Evolutionary conservation across 2,797 vertebrate species (phyloP), one percentile per base, ranked within the genome.

Genomic region (Hippopotamyrus pictus): DNA sequence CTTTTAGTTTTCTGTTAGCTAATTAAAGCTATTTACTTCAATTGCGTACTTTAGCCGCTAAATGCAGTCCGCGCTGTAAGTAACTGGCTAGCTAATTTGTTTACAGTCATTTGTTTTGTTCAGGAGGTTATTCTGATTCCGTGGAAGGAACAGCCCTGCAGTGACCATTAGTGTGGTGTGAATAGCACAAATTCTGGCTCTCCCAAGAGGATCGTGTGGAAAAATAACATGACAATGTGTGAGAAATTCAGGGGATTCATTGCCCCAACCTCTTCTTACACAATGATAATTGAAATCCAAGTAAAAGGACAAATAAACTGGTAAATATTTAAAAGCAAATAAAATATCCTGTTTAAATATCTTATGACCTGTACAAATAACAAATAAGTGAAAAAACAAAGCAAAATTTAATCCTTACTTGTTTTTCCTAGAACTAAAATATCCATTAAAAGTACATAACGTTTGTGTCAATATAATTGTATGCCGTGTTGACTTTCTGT

Each of bases 21-120:
- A 86, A 86, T 86, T 86, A 86, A 86, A 1, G 84, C 84, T 54
- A 54, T 54, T 86, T 54, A 54, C 50, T 86, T 86, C 84, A 53
- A 54, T 53, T 86, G 84, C 0, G 51, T 53, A 54, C 50, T 33
- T 17, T 54, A 7, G 14, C 25, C 17, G 14, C 50, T 86, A 86
- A 86, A 14, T 86, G 83, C 50, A 86, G 6, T 54, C 54, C 11
- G 25, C 1, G 8, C 37, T 22, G 41, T 82, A 82, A 82, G 19
- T 7, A 82, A 37, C 84, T 53, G 50, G 48, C 48, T 86, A 37
- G 17, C 84, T 33, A 53, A 51, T 54, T 14, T 86, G 8, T 86
- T 85, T 53, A 53, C n/a, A 85, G 50, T 85, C 48, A 85, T 85
- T 85, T 85, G 46, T 85, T 54, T 53, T 86, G 33, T 86, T 29